phyloP scores from a whole-genome alignment of 2,113 vertebrate genomes.

The Epinephelus moara region DNA sequence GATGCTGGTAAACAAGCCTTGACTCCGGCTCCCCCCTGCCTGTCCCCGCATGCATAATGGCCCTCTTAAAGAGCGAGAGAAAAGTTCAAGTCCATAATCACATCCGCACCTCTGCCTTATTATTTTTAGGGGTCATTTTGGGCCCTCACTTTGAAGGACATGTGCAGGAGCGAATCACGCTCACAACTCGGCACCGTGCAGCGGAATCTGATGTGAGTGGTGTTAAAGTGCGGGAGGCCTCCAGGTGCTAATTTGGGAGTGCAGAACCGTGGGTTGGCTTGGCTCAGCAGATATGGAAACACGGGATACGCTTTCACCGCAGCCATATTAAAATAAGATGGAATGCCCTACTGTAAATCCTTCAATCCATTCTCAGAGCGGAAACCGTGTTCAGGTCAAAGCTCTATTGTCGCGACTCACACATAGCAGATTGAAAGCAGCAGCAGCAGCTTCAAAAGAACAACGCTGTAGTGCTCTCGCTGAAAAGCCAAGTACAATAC shows the following conservation, averaged over 20 bases:
- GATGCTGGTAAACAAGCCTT: slow-evolving; percentile 71
- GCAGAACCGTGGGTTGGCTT: slow-evolving; percentile 32
- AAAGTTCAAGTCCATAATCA: slow-evolving; percentile 73
- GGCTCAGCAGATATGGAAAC: slow-evolving; percentile 36
- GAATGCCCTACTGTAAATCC: slow-evolving; percentile 56
- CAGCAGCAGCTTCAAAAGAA: slow-evolving; percentile 56
- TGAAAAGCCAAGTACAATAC: slow-evolving; percentile 46
- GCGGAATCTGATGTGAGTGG: neutral
- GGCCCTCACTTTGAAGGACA: slow-evolving; percentile 47
- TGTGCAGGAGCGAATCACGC: neutral
- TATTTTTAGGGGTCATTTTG: slow-evolving; percentile 55
- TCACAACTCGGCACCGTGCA: neutral
- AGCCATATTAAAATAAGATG: slow-evolving; percentile 40
- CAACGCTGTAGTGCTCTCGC: slow-evolving; percentile 14
- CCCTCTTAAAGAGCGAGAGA: slow-evolving; percentile 58
- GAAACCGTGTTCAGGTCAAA: slow-evolving; percentile 25
- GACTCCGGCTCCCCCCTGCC: slow-evolving; percentile 46
- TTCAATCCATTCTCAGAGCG: slow-evolving; percentile 24
- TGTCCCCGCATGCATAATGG: slow-evolving; percentile 64
- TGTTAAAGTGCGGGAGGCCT: slow-evolving; percentile 19
- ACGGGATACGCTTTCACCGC: slow-evolving; percentile 24
- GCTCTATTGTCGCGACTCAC: slow-evolving; percentile 20
- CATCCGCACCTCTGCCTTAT: slow-evolving; percentile 46
- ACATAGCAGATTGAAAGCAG: slow-evolving; percentile 35
- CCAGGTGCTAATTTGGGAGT: slow-evolving; percentile 50